Evolutionary conservation across 2,888 invertebrate species (phyloP), one percentile per base, ranked within the genome.

Genomic region (Abscondita cerata): DNA sequence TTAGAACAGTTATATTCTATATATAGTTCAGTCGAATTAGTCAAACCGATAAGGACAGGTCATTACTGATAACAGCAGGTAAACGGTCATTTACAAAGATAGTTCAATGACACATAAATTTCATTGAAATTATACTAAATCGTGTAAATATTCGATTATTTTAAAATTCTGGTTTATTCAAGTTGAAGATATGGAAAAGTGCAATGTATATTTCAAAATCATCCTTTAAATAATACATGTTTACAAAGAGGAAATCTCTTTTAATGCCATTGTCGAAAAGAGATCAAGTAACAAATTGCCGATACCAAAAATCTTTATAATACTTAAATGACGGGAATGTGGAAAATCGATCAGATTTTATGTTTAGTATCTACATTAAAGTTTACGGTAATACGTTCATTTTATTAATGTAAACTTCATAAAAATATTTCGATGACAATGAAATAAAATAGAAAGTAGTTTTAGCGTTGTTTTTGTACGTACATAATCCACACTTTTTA

Each of bases 61-160:
- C 50, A 62, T 31, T 40, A 31, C 34, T 44, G 62, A 62, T 62
- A 62, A 62, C 46, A 62, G 54, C 51, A 59, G 52, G 54, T 53
- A 52, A 38, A 56, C 54, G 52, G 54, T 11, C 15, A 36, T 13
- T 47, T 19, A 16, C n/a, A 5, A 13, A 40, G 41, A 47, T 46
- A 54, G 59, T 60, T 60, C 59, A 54, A 38, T 38, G 59, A 48
- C 59, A 60, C 54, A 19, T 20, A 34, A 11, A 55, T n/a, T 16
- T 1, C 25, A 52, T 20, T 53, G 25, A 15, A 53, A 41, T 25
- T 53, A 1, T 34, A 33, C 11, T 11, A 33, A 16, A 47, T 51
- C 57, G 20, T 67, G 66, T 70, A 69, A 68, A 69, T 68, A 68
- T 67, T 66, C 65, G 68, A 68, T 69, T 69, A 68, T 69, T 69